Conservation (phyloP, 2,888 invertebrate genomes). For the Xylocampa areola region DNA sequence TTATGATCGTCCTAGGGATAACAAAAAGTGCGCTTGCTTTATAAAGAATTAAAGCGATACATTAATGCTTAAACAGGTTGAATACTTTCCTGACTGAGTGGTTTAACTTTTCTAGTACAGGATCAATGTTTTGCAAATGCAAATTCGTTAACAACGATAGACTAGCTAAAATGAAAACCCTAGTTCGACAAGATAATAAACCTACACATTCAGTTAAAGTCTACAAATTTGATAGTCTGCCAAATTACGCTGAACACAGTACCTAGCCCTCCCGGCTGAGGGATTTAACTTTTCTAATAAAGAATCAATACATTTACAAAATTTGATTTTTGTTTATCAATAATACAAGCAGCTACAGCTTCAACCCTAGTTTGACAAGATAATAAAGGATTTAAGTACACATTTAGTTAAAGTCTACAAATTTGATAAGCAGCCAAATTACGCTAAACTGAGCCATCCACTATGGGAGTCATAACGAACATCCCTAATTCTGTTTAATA, state of each 20-base stretch:
- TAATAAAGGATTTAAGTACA: neutral
- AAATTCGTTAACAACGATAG: neutral
- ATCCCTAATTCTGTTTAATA: constrained; percentile 48
- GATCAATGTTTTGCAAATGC: constrained; percentile 9
- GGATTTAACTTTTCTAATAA: too few relatives aligned
- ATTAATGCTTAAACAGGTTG: constrained; percentile 38
- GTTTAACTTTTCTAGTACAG: constrained; percentile 7
- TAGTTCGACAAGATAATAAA: neutral
- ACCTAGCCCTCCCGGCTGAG: too few relatives aligned
- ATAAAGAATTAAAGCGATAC: constrained; percentile 28
- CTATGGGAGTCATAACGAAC: constrained; percentile 21
- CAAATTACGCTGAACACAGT: constrained; percentile 18
- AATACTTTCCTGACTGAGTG: constrained; percentile 20
- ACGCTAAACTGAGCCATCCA: constrained; percentile 9
- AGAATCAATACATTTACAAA: too few relatives aligned
- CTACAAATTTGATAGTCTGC: neutral
- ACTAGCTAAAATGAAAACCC: neutral
- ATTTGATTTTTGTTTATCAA: too few relatives aligned
- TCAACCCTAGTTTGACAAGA: neutral
- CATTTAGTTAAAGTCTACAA: neutral
- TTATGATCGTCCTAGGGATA: constrained; percentile 29
- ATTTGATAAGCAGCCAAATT: constrained; percentile 6
- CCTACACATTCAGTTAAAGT: neutral
- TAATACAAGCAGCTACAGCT: too few relatives aligned
- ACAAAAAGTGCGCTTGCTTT: constrained; percentile 28